Evolutionary conservation across 2,113 vertebrate genomes (phyloP).

Genomic region (Tragelaphus imberbis): DNA sequence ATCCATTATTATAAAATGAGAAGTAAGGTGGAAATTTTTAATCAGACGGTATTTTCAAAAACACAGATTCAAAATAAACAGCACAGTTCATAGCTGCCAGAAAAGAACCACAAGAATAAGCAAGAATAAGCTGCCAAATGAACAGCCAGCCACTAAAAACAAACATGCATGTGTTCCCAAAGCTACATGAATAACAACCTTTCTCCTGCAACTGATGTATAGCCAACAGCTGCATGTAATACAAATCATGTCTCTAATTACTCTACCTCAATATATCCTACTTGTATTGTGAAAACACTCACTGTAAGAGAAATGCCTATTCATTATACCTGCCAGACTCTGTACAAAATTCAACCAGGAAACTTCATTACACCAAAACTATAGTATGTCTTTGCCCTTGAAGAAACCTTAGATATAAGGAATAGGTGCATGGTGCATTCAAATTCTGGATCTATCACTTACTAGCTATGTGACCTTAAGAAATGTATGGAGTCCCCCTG

Average conservation of each 20-base stretch:
- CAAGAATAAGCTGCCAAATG: background rate
- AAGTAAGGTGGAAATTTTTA: background rate
- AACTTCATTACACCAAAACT: background rate
- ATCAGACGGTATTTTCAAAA: background rate
- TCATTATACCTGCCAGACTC: background rate
- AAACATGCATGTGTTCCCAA: conserved; percentile 16
- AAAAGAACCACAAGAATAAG: background rate
- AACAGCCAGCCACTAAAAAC: conserved; percentile 25
- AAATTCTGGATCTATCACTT: background rate
- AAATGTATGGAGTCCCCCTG: background rate
- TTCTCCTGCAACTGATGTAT: conserved; percentile 7
- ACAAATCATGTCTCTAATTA: conserved; percentile 46
- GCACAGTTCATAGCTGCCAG: background rate
- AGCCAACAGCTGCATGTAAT: conserved; percentile 23
- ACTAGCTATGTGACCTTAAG: background rate
- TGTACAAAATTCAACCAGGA: background rate
- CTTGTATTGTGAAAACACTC: conserved; percentile 23
- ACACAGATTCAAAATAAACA: conserved; percentile 1
- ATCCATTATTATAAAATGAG: background rate
- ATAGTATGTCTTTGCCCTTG: background rate
- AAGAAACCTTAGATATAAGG: conserved; percentile 6
- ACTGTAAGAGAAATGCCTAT: conserved; percentile 24
- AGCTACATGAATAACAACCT: background rate
- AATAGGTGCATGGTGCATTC: background rate
- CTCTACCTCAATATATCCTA: background rate